A percentile compares a stretch with the other conserved stretches of the same genome.
Conservation (phyloP, 2,113 vertebrate species). For the Synodontis membranacea region DNA sequence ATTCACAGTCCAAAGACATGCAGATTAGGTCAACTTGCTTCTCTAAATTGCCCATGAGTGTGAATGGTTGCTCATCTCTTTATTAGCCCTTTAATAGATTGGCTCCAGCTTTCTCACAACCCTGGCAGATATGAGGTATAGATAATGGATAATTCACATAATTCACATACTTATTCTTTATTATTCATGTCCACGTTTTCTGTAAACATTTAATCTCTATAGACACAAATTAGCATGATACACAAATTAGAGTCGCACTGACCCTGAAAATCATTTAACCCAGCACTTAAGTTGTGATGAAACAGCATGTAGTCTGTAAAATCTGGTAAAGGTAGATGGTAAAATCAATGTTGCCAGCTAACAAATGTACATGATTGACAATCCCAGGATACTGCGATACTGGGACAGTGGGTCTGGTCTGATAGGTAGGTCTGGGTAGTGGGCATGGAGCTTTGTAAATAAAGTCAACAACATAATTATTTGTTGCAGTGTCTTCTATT, state of each 20-base stretch:
- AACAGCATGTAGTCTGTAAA: neutral
- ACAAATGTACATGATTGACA: neutral
- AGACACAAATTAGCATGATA: neutral
- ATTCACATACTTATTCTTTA: neutral
- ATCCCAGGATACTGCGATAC: neutral
- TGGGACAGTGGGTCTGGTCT: neutral
- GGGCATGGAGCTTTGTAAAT: neutral
- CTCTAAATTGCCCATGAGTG: too few species aligned
- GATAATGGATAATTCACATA: too few species aligned
- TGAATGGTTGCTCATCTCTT: too few species aligned
- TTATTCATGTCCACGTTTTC: neutral
- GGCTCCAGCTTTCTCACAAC: too few species aligned
- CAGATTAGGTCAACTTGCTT: too few species aligned
- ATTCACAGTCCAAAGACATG: too few species aligned
- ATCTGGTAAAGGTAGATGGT: neutral
- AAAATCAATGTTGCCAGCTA: neutral
- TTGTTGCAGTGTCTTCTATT: neutral
- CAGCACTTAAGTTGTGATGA: neutral
- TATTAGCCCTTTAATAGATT: too few species aligned
- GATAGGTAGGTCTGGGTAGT: neutral
- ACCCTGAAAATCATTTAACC: neutral
- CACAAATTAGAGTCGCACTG: too few species aligned
- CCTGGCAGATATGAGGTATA: too few species aligned
- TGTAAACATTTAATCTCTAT: neutral
- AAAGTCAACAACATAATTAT: neutral